Evolutionary conservation across 2,888 invertebrate species (phyloP).

Genomic region (Clitarchus hookeri): DNA sequence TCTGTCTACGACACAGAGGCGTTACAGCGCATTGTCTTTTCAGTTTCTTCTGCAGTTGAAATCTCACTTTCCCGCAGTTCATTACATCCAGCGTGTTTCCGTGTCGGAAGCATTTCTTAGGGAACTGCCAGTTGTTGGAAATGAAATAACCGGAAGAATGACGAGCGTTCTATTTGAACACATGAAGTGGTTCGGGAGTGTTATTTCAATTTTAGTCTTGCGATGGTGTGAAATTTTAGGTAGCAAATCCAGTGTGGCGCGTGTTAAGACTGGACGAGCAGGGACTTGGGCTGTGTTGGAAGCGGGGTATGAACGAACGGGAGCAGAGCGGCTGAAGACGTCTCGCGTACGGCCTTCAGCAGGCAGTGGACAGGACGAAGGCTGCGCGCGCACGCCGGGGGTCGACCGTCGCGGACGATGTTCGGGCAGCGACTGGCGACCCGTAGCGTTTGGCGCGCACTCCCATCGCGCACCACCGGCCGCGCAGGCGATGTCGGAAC

Average conservation of each 20-base stretch:
- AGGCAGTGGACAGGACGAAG: not conserved
- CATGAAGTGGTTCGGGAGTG: not conserved
- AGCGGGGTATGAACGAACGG: too few relatives aligned
- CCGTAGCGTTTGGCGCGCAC: not conserved
- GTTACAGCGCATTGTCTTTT: not conserved
- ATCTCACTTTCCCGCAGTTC: not conserved
- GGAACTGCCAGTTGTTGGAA: too few relatives aligned
- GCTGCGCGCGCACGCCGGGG: not conserved
- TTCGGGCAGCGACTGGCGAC: not conserved
- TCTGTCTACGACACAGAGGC: not conserved
- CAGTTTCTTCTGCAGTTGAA: not conserved
- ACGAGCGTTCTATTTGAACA: too few relatives aligned
- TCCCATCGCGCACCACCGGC: not conserved
- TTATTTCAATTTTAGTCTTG: too few relatives aligned
- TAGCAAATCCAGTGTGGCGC: too few relatives aligned
- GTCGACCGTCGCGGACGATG: not conserved
- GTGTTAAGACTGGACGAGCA: too few relatives aligned
- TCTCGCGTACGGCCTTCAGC: too few relatives aligned
- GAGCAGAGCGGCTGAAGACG: too few relatives aligned
- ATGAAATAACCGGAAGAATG: too few relatives aligned
- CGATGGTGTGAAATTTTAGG: too few relatives aligned
- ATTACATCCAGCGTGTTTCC: not conserved
- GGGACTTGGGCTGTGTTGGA: too few relatives aligned
- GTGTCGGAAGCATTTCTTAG: not conserved
- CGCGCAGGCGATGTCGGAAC: not conserved